Conservation (phyloP, 2,888 invertebrate genomes). For the Mythimna ferrago region DNA sequence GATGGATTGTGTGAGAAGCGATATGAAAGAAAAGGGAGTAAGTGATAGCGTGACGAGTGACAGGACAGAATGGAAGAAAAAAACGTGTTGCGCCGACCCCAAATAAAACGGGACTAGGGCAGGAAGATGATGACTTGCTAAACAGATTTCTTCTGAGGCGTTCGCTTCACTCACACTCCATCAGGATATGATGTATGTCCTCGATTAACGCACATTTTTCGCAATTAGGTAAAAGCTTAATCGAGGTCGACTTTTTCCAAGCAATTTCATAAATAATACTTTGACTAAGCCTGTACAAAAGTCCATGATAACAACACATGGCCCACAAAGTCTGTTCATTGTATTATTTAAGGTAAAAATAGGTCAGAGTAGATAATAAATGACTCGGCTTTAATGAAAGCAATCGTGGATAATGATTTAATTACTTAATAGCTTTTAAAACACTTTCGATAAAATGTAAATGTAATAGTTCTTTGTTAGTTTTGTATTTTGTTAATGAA, state of each 20-base stretch:
- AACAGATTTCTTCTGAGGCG: too few species aligned
- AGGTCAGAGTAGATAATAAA: conserved; percentile 42
- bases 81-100: too few species aligned
- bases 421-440: conserved; percentile 61
- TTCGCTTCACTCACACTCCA: too few species aligned
- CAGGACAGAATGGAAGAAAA: too few species aligned
- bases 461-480: conserved; percentile 35
- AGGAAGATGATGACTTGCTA: too few species aligned
- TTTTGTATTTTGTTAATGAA: conserved; percentile 10
- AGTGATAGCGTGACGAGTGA: too few species aligned
- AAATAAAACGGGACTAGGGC: too few species aligned
- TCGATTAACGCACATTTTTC: too few species aligned
- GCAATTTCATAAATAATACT: neutral
- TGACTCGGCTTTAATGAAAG: conserved; percentile 51
- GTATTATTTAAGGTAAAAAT: conserved; percentile 47
- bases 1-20: too few species aligned
- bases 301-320: conserved; percentile 3
- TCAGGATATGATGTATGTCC: too few species aligned
- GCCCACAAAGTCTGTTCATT: conserved; percentile 3
- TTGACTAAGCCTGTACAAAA: conserved; percentile 8
- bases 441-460: conserved; percentile 47
- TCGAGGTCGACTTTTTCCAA: neutral
- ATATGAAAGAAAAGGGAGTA: too few species aligned
- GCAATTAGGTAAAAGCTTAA: neutral
- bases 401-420: conserved; percentile 61